Conservation (phyloP, 2,797 vertebrate species). For the Cottoperca gobio region DNA sequence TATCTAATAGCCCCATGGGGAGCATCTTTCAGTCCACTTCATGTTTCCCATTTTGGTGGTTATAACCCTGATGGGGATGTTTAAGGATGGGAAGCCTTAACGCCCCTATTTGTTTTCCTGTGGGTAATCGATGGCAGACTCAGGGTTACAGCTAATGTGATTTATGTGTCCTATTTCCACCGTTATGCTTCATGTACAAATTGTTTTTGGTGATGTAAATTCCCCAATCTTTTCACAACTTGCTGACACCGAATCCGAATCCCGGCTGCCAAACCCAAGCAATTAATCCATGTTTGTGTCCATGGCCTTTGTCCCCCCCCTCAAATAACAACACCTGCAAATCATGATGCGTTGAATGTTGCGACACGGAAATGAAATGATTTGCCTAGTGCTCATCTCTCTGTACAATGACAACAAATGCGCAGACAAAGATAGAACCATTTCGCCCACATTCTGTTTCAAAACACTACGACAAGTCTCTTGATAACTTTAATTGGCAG, state of each 20-base stretch:
- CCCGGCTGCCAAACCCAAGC: conserved; percentile 64
- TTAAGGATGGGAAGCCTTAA: conserved; percentile 80
- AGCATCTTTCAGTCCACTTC: conserved; percentile 60
- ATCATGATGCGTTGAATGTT: conserved; percentile 56
- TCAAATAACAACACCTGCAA: conserved; percentile 51
- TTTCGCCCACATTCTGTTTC: conserved; percentile 2
- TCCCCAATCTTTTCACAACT: conserved; percentile 74
- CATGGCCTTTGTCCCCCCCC: not conserved
- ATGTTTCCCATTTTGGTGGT: conserved; percentile 65
- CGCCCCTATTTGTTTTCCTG: conserved; percentile 84
- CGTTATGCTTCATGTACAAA: conserved; percentile 88
- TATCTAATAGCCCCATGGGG: conserved; percentile 61
- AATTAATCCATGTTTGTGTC: conserved; percentile 78
- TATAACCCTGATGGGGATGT: conserved; percentile 76
- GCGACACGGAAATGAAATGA: conserved; percentile 30
- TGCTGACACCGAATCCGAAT: conserved; percentile 80
- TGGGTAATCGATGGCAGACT: conserved; percentile 85
- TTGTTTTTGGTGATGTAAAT: conserved; percentile 86
- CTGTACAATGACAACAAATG: not conserved
- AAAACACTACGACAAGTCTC: conserved; percentile 11
- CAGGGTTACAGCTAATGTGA: conserved; percentile 85
- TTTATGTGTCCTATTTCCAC: conserved; percentile 86
- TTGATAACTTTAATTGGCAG: conserved; percentile 13
- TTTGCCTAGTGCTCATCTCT: conserved; percentile 20
- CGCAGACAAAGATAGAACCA: not conserved